Conservation (phyloP, 2,113 vertebrate species). For the Felis chaus region DNA sequence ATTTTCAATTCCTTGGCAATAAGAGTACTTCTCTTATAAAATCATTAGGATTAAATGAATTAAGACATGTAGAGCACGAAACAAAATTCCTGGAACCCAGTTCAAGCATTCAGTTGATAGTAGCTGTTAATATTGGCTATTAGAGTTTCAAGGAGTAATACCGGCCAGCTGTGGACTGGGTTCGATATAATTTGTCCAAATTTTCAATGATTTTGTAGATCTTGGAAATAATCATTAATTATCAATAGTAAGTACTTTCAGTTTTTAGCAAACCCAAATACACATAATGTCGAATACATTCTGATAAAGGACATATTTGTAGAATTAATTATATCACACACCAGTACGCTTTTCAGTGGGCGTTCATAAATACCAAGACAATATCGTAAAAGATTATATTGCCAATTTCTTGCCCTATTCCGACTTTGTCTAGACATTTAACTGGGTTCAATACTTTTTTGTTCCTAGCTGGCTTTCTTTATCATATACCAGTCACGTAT, state of each 20-base stretch:
- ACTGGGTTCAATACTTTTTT: too few relatives aligned
- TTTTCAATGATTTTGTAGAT: neutral
- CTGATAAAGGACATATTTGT: neutral
- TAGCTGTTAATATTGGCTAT: neutral
- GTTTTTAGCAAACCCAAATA: neutral
- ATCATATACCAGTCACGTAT: neutral
- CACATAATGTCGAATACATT: neutral
- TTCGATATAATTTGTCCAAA: neutral
- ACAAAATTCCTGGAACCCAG: neutral
- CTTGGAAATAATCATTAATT: conserved; percentile 6
- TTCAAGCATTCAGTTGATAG: neutral
- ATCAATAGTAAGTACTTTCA: neutral
- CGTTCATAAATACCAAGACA: neutral
- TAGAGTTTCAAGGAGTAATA: neutral
- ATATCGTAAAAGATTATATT: neutral
- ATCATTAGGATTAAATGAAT: neutral
- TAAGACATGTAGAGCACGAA: neutral
- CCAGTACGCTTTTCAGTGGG: neutral
- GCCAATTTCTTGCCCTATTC: neutral
- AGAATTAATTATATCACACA: neutral
- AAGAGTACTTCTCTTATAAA: neutral
- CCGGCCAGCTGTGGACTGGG: neutral
- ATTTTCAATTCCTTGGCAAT: neutral
- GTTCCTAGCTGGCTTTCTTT: neutral
- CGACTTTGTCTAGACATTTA: neutral